Evolutionary conservation across 2,888 invertebrate genomes (phyloP).

Genomic region (Nesidiocoris tenuis): DNA sequence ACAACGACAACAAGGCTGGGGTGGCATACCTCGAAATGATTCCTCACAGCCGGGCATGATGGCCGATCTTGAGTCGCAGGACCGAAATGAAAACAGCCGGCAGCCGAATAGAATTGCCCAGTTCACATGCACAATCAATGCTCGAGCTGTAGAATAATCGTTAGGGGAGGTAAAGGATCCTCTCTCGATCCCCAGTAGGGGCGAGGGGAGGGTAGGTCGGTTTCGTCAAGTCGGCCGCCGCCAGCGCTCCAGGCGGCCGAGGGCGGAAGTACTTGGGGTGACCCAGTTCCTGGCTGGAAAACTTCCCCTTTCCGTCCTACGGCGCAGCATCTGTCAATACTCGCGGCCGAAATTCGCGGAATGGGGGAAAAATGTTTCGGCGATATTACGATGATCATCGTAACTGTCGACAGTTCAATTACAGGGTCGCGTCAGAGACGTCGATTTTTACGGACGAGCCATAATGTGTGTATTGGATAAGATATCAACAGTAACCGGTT

Average conservation of each 20-base stretch:
- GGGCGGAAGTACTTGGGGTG: not conserved
- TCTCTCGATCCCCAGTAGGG: too few species aligned
- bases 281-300: constrained; percentile 21
- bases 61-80: not conserved
- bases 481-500: too few species aligned
- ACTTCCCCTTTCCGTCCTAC: constrained; percentile 7
- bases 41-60: constrained; percentile 5
- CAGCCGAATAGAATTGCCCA: not conserved
- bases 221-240: not conserved
- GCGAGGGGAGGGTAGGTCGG: constrained; percentile 16
- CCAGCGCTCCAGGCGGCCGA: constrained; percentile 5
- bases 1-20: not conserved
- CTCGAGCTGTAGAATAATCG: constrained; percentile 38
- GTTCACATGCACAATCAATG: constrained; percentile 38
- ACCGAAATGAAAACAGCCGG: constrained; percentile 3
- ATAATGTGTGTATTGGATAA: too few species aligned
- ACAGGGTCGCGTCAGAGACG: too few species aligned
- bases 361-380: not conserved
- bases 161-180: constrained; percentile 28
- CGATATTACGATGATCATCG: too few species aligned
- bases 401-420: too few species aligned
- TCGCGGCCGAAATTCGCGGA: too few species aligned
- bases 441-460: too few species aligned
- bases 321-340: not conserved
- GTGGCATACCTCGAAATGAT: constrained; percentile 12